A percentile compares a stretch with the other conserved stretches of the same genome.
phyloP scores from a whole-genome alignment of 2,113 vertebrate genomes.

The Origma solitaria region DNA sequence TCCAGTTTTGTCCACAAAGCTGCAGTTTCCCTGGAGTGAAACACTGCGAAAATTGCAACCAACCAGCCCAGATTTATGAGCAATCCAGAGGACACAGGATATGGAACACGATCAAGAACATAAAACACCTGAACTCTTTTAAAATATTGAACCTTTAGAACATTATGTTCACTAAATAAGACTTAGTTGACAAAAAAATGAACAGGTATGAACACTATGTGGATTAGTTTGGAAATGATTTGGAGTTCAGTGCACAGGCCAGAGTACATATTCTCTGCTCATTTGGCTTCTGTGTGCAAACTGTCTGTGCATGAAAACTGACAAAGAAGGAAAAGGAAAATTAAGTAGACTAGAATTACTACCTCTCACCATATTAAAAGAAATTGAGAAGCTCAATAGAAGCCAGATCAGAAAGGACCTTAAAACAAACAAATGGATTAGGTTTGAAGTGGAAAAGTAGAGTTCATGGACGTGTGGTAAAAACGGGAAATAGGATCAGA shows the following conservation, averaged over 20 bases:
- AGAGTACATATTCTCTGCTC: background rate
- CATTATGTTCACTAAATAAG: slow-evolving; percentile 19
- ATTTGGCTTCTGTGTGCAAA: background rate
- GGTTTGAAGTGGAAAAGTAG: background rate
- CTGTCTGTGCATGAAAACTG: background rate
- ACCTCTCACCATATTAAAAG: accelerated
- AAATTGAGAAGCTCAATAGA: background rate
- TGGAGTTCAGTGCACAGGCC: background rate
- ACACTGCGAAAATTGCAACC: background rate
- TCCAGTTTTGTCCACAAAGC: background rate
- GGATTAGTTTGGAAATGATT: background rate
- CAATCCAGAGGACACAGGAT: background rate
- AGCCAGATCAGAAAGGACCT: background rate
- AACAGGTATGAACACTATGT: background rate
- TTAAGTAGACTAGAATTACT: background rate
- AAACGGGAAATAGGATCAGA: background rate
- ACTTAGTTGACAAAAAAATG: background rate
- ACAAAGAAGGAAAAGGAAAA: background rate
- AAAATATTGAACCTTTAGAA: slow-evolving; percentile 6
- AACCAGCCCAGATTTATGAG: background rate
- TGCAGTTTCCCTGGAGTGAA: background rate
- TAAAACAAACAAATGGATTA: background rate
- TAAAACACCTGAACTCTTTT: slow-evolving; percentile 14
- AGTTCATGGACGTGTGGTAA: background rate
- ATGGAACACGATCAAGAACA: background rate